Evolutionary conservation across 2,797 vertebrate genomes (phyloP).

Genomic region (Uromys caudimaculatus): DNA sequence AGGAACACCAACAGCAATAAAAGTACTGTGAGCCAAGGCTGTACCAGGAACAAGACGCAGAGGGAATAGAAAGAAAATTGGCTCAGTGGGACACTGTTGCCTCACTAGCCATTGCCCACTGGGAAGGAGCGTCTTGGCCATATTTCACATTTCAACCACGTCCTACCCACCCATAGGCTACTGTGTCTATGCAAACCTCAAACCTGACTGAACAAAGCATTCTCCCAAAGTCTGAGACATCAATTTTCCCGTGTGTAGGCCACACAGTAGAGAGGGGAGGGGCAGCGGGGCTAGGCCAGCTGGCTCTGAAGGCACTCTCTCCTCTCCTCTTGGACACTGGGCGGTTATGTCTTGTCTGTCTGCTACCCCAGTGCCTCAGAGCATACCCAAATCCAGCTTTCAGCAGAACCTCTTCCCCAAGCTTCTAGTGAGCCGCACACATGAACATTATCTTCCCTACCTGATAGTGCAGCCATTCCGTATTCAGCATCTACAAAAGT

Average conservation of each 20-base stretch:
- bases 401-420: background rate
- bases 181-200: background rate
- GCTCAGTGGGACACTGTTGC: background rate
- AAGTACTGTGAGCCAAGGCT: background rate
- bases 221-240: background rate
- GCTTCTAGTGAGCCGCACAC: background rate
- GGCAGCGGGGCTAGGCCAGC: background rate
- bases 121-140: background rate
- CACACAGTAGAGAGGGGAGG: too few relatives aligned
- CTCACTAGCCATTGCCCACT: background rate
- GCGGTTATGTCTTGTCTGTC: background rate
- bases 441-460: background rate
- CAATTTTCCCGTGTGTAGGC: background rate
- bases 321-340: background rate
- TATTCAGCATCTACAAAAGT: slow-evolving; percentile 49
- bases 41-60: background rate
- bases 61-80: background rate
- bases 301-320: too few relatives aligned
- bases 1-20: background rate
- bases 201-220: background rate
- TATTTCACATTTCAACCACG: background rate
- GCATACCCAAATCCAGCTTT: background rate
- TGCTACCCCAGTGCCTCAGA: background rate
- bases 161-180: fast-evolving
- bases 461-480: background rate